A percentile compares a stretch with the other conserved stretches of the same genome.
These are phyloP conservation scores for Nerophis lumbriciformis DNA, from an alignment of 2,113 vertebrate genomes.

Conservation along the genomic window DNA sequence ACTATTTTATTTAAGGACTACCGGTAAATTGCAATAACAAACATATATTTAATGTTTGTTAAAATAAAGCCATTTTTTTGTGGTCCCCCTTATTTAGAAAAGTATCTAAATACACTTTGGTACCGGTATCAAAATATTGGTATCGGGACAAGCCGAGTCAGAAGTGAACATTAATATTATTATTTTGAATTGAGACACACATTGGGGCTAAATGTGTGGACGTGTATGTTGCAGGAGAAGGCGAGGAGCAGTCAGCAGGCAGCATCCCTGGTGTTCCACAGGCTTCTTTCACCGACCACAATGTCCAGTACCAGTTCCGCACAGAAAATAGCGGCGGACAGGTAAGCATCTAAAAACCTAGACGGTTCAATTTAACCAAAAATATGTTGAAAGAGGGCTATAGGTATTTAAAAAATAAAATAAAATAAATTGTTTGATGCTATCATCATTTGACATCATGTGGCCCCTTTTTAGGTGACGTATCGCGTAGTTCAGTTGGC, in stretches of 20 bases:
- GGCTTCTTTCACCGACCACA: slow-evolving; percentile 82
- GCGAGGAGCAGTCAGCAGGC: slow-evolving; percentile 81
- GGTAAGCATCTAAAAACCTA: slow-evolving; percentile 57
- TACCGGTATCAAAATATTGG: too few species aligned
- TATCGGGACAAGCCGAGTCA: neutral
- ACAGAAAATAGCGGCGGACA: slow-evolving; percentile 89
- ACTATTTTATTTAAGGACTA: too few species aligned
- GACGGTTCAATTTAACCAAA: neutral
- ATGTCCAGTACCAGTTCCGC: slow-evolving; percentile 92
- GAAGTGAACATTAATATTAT: neutral
- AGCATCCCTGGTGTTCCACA: slow-evolving; percentile 85
- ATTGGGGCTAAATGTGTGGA: neutral
- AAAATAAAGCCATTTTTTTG: too few species aligned
- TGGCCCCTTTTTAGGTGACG: slow-evolving; percentile 77
- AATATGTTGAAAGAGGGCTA: neutral
- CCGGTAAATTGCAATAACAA: too few species aligned
- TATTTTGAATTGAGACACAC: neutral
- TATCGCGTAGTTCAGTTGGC: slow-evolving; percentile 91
- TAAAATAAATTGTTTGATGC: neutral
- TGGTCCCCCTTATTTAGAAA: too few species aligned
- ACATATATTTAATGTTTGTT: too few species aligned
- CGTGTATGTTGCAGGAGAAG: slow-evolving; percentile 69
- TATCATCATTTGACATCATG: neutral
- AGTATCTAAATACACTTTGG: too few species aligned
- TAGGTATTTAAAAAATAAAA: neutral